These are phyloP conservation scores for Anser brachyrhynchus DNA, from an alignment of 2,113 vertebrate species.

Conservation along the genomic window DNA sequence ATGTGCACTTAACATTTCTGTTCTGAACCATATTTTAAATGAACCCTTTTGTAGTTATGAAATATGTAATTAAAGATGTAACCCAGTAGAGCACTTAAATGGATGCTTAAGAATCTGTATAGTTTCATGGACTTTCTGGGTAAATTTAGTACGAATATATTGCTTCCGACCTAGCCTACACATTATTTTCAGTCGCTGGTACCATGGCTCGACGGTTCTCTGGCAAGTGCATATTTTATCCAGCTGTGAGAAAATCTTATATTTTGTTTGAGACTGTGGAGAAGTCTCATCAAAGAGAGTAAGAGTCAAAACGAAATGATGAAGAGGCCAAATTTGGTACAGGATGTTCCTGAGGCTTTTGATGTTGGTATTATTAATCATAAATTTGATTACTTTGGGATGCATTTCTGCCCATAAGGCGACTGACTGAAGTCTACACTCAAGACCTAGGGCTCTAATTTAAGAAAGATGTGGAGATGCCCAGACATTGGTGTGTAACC, in stretches of 20 bases:
- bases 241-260: not conserved
- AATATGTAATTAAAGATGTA: conserved; percentile 39
- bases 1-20: not conserved
- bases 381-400: not conserved
- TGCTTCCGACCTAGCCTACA: not conserved
- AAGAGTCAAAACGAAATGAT: not conserved
- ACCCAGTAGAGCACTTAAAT: not conserved
- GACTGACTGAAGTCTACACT: not conserved
- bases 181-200: conserved; percentile 3
- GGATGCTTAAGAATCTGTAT: not conserved
- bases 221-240: not conserved
- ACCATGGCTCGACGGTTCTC: not conserved
- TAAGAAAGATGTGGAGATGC: not conserved
- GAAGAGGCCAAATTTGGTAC: not conserved
- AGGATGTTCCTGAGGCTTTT: not conserved
- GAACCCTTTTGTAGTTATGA: not conserved
- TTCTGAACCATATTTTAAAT: conserved; percentile 40
- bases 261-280: not conserved
- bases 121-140: not conserved
- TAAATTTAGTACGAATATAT: not conserved
- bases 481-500: not conserved
- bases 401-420: not conserved
- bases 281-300: not conserved
- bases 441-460: not conserved
- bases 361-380: not conserved